A percentile compares a stretch with the other conserved stretches of the same genome.
Conservation (phyloP, 2,797 vertebrate species). For the Paedocypris micromegethes region DNA sequence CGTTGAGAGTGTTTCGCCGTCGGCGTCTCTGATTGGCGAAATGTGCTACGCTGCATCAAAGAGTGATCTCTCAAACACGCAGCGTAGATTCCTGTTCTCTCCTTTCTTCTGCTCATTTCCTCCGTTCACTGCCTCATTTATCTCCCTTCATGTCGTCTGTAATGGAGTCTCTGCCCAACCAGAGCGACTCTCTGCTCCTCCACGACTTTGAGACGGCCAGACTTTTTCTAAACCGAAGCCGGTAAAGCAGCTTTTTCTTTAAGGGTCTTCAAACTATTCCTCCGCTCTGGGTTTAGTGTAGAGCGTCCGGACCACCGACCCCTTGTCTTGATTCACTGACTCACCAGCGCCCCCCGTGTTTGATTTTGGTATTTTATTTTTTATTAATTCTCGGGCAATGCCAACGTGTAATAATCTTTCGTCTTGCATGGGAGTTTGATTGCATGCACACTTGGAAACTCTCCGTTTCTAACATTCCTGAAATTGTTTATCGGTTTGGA, state of each 20-base stretch:
- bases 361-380: constrained; percentile 31
- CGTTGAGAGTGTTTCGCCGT: too few species aligned
- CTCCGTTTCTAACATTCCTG: too few species aligned
- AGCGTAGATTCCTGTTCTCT: background rate
- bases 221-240: constrained; percentile 65
- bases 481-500: too few species aligned
- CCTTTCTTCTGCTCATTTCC: background rate
- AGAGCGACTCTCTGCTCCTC: constrained; percentile 67
- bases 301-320: constrained; percentile 27
- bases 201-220: constrained; percentile 70
- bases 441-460: too few species aligned
- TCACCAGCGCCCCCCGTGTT: constrained; percentile 45
- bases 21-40: too few species aligned
- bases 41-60: constrained; percentile 15
- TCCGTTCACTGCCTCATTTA: background rate
- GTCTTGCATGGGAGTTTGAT: too few species aligned
- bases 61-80: constrained; percentile 24
- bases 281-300: background rate
- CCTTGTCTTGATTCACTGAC: constrained; percentile 40
- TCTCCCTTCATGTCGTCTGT: constrained; percentile 30
- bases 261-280: constrained; percentile 48
- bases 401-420: too few species aligned
- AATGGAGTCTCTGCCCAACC: constrained; percentile 56
- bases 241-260: constrained; percentile 65
- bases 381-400: constrained; percentile 30